Conservation (phyloP, 2,797 vertebrate species). For the Cirrhinus molitorella region DNA sequence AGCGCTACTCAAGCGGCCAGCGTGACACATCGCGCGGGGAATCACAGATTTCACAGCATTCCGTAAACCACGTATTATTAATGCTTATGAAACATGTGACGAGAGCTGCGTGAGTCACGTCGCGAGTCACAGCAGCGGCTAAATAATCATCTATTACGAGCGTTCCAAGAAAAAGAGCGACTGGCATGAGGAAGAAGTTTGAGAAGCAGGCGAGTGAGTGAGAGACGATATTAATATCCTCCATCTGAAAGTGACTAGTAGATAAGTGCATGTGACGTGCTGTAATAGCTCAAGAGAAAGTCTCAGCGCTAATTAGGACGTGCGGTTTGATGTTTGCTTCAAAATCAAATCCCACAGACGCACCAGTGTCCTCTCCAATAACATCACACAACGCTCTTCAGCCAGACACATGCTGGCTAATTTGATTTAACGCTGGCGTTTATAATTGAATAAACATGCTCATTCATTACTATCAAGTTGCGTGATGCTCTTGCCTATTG, state of each 20-base stretch:
- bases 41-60: background rate
- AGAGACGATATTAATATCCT: slow-evolving; percentile 54
- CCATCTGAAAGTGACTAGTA: slow-evolving; percentile 44
- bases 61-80: slow-evolving; percentile 1
- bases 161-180: background rate
- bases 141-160: slow-evolving; percentile 34
- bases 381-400: slow-evolving; percentile 42
- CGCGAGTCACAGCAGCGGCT: slow-evolving; percentile 6
- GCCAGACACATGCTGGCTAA: slow-evolving; percentile 38
- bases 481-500: background rate
- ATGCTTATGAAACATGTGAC: slow-evolving; percentile 19
- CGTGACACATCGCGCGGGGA: background rate
- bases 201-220: background rate
- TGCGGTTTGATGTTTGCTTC: slow-evolving; percentile 47
- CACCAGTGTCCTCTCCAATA: slow-evolving; percentile 56
- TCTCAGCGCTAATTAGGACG: slow-evolving; percentile 56
- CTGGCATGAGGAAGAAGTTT: slow-evolving; percentile 39
- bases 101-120: slow-evolving; percentile 24
- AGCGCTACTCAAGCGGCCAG: background rate
- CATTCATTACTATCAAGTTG: slow-evolving; percentile 37
- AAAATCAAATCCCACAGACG: slow-evolving; percentile 60
- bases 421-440: slow-evolving; percentile 43
- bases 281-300: slow-evolving; percentile 53
- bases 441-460: slow-evolving; percentile 50
- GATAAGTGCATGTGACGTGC: slow-evolving; percentile 53